Conservation (phyloP, 2,888 invertebrate genomes). For the Drosophila greeni region DNA sequence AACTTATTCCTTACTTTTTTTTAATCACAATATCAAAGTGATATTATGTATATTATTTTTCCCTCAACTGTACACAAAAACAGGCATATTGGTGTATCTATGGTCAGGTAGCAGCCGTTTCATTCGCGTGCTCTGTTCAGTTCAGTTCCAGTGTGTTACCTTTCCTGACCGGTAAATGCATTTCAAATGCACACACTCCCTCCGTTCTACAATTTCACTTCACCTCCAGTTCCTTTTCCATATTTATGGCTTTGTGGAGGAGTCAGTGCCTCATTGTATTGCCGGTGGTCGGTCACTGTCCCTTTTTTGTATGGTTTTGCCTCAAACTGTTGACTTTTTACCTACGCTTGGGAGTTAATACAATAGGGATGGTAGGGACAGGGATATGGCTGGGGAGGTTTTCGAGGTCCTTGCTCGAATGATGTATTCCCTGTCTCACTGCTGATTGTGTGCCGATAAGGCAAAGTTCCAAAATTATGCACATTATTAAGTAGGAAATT, state of each 20-base stretch:
- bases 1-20: too few species aligned
- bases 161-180: slow-evolving; percentile 54
- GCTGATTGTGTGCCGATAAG: slow-evolving; percentile 31
- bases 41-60: not conserved
- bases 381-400: slow-evolving; percentile 15
- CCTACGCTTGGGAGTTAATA: slow-evolving; percentile 11
- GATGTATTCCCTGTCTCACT: slow-evolving; percentile 17
- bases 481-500: slow-evolving; percentile 1
- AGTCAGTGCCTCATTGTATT: slow-evolving; percentile 46
- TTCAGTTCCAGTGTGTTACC: slow-evolving; percentile 33
- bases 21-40: too few species aligned
- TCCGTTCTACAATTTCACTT: slow-evolving; percentile 30
- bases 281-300: slow-evolving; percentile 1
- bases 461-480: slow-evolving; percentile 9
- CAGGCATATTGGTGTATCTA: slow-evolving; percentile 5
- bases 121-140: slow-evolving; percentile 50
- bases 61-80: not conserved
- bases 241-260: slow-evolving; percentile 11
- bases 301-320: slow-evolving; percentile 50
- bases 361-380: not conserved
- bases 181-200: slow-evolving; percentile 50
- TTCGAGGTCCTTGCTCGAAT: slow-evolving; percentile 21
- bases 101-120: slow-evolving; percentile 54
- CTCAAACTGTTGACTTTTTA: slow-evolving; percentile 34
- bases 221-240: slow-evolving; percentile 20